Conservation (phyloP, 2,888 invertebrate species). For the Lordiphosa fenestrarum region DNA sequence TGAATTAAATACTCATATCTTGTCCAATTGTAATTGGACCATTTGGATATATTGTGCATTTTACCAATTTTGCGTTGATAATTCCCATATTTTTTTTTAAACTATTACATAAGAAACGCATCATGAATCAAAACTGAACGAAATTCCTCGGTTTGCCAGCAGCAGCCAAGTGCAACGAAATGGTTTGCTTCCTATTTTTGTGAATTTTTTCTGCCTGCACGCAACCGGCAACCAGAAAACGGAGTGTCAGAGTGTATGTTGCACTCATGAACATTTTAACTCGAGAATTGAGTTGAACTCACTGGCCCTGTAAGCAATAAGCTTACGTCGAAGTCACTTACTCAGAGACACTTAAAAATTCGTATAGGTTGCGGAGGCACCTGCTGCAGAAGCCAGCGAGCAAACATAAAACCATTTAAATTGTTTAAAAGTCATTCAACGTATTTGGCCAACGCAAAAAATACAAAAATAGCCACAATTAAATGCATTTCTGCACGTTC, state of each 20-base stretch:
- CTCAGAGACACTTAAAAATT: constrained; percentile 17
- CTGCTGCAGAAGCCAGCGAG: constrained; percentile 16
- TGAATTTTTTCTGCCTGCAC: constrained; percentile 17
- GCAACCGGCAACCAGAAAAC: constrained; percentile 1
- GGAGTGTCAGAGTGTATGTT: too few species aligned
- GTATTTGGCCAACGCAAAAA: constrained; percentile 43
- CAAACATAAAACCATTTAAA: constrained; percentile 47
- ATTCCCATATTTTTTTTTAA: too few species aligned
- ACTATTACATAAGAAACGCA: constrained; percentile 30
- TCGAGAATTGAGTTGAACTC: constrained; percentile 5
- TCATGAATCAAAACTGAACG: constrained; percentile 16
- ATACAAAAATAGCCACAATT: constrained; percentile 47
- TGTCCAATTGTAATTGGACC: too few species aligned
- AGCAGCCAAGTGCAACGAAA: constrained; percentile 58
- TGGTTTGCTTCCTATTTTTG: constrained; percentile 48
- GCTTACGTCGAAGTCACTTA: constrained; percentile 5
- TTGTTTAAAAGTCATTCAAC: constrained; percentile 53
- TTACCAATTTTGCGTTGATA: constrained; percentile 7
- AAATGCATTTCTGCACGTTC: constrained; percentile 70
- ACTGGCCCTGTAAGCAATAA: neutral
- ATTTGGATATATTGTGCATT: too few species aligned
- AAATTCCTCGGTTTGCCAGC: constrained; percentile 42
- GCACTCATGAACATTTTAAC: neutral
- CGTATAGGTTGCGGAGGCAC: constrained; percentile 38
- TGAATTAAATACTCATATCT: too few species aligned